A percentile compares a stretch with the other conserved stretches of the same genome.
phyloP scores from a whole-genome alignment of 2,113 vertebrate genomes.

The Ardeotis arabs region DNA sequence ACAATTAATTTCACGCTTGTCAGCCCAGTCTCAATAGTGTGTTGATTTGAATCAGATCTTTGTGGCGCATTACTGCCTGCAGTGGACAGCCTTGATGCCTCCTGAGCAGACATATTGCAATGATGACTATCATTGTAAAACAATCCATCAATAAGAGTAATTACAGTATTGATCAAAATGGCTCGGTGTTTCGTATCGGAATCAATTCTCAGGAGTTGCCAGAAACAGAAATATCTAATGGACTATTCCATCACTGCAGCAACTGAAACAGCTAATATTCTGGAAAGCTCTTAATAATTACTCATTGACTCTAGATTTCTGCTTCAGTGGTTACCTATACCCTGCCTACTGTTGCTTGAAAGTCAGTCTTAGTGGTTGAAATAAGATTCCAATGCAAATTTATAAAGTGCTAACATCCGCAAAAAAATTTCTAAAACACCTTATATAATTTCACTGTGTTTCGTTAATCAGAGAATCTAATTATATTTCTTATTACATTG shows the following conservation, averaged over 20 bases:
- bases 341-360: conserved; percentile 75
- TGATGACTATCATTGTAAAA: conserved; percentile 81
- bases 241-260: conserved; percentile 82
- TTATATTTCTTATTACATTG: conserved; percentile 70
- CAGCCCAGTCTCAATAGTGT: conserved; percentile 88
- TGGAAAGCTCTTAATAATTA: conserved; percentile 85
- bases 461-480: conserved; percentile 72
- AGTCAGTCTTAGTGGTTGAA: conserved; percentile 67
- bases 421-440: conserved; percentile 46
- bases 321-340: conserved; percentile 74
- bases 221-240: conserved; percentile 82
- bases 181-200: conserved; percentile 77
- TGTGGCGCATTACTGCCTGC: conserved; percentile 77
- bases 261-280: conserved; percentile 82
- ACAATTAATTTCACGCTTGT: conserved; percentile 99
- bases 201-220: conserved; percentile 83
- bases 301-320: conserved; percentile 81
- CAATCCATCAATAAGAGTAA: conserved; percentile 88
- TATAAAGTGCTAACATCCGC: conserved; percentile 53
- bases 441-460: conserved; percentile 54
- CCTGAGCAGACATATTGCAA: conserved; percentile 68
- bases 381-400: conserved; percentile 54
- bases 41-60: conserved; percentile 92
- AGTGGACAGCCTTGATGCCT: conserved; percentile 70
- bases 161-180: conserved; percentile 86